A percentile compares a stretch with the other conserved stretches of the same genome.
Conservation (phyloP, 2,113 vertebrate species). For the Elgaria multicarinata region DNA sequence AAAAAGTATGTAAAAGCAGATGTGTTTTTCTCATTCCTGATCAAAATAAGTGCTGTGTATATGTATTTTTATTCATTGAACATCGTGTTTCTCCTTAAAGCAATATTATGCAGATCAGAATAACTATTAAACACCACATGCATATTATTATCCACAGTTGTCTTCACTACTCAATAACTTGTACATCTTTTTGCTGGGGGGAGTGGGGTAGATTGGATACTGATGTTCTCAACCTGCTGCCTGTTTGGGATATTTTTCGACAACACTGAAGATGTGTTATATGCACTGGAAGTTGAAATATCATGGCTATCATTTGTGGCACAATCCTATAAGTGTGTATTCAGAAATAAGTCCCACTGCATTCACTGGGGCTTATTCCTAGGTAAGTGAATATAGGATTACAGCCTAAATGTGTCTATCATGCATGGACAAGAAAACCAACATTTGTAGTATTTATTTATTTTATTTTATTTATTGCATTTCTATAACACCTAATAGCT, state of each 20-base stretch:
- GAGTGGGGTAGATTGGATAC: not conserved
- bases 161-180: not conserved
- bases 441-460: too few species aligned
- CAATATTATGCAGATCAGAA: not conserved
- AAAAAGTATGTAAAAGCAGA: not conserved
- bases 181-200: not conserved
- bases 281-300: not conserved
- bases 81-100: not conserved
- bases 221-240: not conserved
- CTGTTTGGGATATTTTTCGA: not conserved
- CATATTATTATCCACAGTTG: not conserved
- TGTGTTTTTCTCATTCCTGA: not conserved
- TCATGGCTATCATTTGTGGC: not conserved
- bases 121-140: not conserved
- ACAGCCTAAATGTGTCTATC: not conserved
- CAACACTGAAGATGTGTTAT: not conserved
- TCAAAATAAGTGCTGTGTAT: not conserved
- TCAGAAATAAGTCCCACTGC: not conserved
- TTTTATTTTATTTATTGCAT: too few species aligned
- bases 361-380: not conserved
- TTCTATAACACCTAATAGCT: too few species aligned
- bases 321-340: not conserved
- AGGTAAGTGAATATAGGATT: not conserved
- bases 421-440: conserved; percentile 1
- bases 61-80: not conserved